Conservation (phyloP, 2,797 vertebrate species). For the Alca torda region DNA sequence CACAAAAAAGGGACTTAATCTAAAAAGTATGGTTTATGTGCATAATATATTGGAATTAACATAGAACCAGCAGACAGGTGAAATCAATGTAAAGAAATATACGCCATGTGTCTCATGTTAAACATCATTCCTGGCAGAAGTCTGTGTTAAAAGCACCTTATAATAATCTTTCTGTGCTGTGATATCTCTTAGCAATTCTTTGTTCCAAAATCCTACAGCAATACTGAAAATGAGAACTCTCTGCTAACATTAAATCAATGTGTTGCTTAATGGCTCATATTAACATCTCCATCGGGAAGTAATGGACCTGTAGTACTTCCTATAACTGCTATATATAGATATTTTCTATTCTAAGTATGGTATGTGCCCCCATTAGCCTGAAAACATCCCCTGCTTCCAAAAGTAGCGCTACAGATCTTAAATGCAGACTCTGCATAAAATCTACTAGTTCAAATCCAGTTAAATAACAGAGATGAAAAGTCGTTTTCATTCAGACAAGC, state of each 20-base stretch:
- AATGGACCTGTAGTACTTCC: background rate
- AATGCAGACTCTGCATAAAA: background rate
- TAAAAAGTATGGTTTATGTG: background rate
- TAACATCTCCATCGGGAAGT: background rate
- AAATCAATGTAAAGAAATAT: background rate
- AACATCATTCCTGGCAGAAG: background rate
- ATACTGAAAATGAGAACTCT: background rate
- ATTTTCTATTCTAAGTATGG: background rate
- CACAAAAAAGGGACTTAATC: background rate
- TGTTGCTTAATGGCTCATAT: conserved; percentile 4
- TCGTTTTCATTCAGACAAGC: background rate
- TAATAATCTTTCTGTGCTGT: background rate
- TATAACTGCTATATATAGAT: background rate
- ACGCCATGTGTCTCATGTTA: background rate
- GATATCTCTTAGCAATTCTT: background rate
- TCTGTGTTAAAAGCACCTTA: background rate
- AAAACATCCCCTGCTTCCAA: background rate
- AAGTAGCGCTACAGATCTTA: background rate
- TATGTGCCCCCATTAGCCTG: background rate
- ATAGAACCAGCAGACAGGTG: background rate
- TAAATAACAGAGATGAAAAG: background rate
- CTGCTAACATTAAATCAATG: background rate
- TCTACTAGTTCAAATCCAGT: background rate
- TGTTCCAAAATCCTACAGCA: background rate
- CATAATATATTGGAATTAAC: background rate